phyloP scores from a whole-genome alignment of 2,113 vertebrate species.

The Nycticryphes semicollaris region DNA sequence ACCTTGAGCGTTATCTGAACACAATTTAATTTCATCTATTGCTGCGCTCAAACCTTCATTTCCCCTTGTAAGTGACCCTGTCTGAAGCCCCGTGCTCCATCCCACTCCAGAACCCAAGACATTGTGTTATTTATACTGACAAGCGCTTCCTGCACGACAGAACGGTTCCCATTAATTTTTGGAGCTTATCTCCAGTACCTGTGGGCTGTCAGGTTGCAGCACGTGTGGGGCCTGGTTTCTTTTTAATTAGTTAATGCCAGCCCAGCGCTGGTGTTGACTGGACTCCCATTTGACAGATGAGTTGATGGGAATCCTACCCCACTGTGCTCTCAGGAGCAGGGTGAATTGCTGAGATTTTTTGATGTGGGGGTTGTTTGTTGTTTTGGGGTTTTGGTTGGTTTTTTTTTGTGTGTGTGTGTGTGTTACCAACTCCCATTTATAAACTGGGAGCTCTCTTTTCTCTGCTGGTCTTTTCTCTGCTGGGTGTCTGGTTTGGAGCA shows the following conservation, averaged over 20 bases:
- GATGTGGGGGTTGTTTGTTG: too few species aligned
- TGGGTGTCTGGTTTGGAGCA: neutral
- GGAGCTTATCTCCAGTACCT: neutral
- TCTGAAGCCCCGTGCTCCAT: neutral
- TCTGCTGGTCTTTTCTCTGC: neutral
- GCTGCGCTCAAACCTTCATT: conserved; percentile 27
- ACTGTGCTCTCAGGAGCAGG: neutral
- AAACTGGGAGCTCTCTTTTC: neutral
- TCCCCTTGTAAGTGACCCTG: neutral
- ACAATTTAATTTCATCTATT: conserved; percentile 53
- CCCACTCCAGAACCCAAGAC: neutral
- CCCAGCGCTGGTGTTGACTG: neutral
- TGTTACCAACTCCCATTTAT: neutral
- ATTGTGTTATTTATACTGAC: neutral
- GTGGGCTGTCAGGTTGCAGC: conserved; percentile 16
- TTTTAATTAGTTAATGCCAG: neutral
- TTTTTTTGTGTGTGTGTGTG: too few species aligned
- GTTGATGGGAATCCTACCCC: neutral
- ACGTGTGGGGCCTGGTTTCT: neutral
- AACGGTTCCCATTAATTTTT: neutral
- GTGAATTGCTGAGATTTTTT: neutral
- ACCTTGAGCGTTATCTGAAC: conserved; percentile 29
- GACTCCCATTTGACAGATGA: neutral
- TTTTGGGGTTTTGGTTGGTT: neutral
- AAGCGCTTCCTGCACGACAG: neutral